Percentiles rank a stretch among this genome's conserved stretches.
phyloP scores from a whole-genome alignment of 2,797 vertebrate genomes.

The Microtus californicus region DNA sequence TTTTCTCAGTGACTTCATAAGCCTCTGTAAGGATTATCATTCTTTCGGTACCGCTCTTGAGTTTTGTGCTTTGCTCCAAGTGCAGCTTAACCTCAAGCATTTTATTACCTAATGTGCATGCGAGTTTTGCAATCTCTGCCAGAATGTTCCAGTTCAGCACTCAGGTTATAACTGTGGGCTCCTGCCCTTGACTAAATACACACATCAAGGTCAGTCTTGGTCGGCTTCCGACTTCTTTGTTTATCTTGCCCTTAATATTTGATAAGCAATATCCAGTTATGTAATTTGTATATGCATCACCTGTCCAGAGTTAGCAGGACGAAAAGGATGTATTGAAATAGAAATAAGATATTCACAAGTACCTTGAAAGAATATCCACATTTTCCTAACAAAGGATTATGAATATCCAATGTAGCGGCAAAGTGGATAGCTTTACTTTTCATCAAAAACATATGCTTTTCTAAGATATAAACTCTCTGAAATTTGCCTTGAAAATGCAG shows the following conservation, averaged over 20 bases:
- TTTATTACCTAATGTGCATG: constrained; percentile 61
- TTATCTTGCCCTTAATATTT: constrained; percentile 66
- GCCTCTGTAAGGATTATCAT: constrained; percentile 62
- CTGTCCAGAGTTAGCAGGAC: background rate
- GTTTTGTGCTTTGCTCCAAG: constrained; percentile 56
- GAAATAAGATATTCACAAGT: background rate
- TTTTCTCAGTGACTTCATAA: constrained; percentile 76
- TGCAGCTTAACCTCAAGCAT: constrained; percentile 45
- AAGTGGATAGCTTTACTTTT: background rate
- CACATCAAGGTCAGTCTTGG: constrained; percentile 58
- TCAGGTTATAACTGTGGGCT: background rate
- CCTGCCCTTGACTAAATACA: constrained; percentile 34
- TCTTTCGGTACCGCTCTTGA: constrained; percentile 57
- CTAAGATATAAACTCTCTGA: constrained; percentile 24
- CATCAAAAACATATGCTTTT: background rate
- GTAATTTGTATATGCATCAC: constrained; percentile 49
- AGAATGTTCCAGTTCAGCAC: constrained; percentile 26
- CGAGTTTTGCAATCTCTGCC: constrained; percentile 64
- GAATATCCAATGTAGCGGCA: background rate
- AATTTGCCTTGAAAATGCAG: constrained; percentile 9
- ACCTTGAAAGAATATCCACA: background rate
- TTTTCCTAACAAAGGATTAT: constrained; percentile 42
- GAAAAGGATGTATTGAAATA: background rate
- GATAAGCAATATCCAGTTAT: constrained; percentile 45
- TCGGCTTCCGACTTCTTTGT: constrained; percentile 20